Evolutionary conservation across 2,888 invertebrate genomes (phyloP), one percentile per base, ranked within the genome.

Genomic region (Sarcophaga variegata): DNA sequence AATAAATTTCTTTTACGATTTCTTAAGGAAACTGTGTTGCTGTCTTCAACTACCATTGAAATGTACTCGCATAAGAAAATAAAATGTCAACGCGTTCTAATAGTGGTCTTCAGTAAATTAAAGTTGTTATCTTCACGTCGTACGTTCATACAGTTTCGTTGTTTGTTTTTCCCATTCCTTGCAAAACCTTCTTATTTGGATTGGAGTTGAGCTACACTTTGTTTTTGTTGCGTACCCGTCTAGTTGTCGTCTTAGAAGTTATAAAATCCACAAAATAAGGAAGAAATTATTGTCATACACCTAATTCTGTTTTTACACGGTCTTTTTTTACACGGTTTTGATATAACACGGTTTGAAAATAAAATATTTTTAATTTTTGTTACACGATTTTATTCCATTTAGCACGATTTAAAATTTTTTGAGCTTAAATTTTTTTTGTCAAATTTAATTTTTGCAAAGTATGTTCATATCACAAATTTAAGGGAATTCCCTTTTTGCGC

Each of bases 231-330:
- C 5, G 59, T 17, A 49, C 67, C 47, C 70, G 77, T 67, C 76
- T 83, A 54, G 60, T 78, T 81, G 75, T 62, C 66, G 74, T 86
- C 74, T 78, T 81, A 67, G n/a, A 71, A 62, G 67, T 72, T 76
- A 59, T 70, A 49, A 64, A 72, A 80, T 76, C 76, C 72, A 63
- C 25, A 60, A 83, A 84, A 81, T 75, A 83, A 83, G 79, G 63
- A 79, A 84, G 70, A 81, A 84, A 76, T 87, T 81, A 81, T 71
- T 47, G 22, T 67, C 64, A 45, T 74, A n/a, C n/a, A n/a, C n/a
- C n/a, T n/a, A n/a, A n/a, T n/a, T n/a, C n/a, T n/a, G n/a, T n/a
- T n/a, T n/a, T n/a, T n/a, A n/a, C n/a, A n/a, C n/a, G n/a, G n/a
- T n/a, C n/a, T n/a, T n/a, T n/a, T n/a, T n/a, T n/a, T n/a, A n/a